Conservation (phyloP, 2,797 vertebrate genomes). For the Phataginus tetradactyla region DNA sequence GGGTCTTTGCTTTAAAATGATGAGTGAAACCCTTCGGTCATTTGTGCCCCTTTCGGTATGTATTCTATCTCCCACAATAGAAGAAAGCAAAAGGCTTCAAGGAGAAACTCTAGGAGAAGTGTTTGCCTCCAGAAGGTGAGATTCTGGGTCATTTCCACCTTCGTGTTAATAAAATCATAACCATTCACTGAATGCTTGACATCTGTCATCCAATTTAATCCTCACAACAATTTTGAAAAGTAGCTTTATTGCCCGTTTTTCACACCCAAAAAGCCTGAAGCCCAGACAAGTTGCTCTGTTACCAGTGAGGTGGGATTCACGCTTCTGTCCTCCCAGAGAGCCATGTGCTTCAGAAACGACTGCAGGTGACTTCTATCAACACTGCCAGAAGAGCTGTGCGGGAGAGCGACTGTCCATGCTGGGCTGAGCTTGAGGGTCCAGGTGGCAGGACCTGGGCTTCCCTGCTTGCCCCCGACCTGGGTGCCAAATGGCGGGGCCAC, state of each 20-base stretch:
- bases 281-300: background rate
- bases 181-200: background rate
- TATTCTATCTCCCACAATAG: fast-evolving
- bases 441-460: background rate
- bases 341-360: too few relatives aligned
- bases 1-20: background rate
- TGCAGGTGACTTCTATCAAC: background rate
- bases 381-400: fast-evolving
- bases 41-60: fast-evolving
- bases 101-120: background rate
- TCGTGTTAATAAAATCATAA: background rate
- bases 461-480: background rate
- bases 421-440: background rate
- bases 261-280: background rate
- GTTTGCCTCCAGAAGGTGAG: background rate
- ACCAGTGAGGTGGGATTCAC: background rate
- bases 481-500: slow-evolving; percentile 57
- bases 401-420: fast-evolving
- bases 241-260: background rate
- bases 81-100: background rate
- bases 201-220: background rate
- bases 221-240: background rate
- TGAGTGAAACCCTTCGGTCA: fast-evolving
- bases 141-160: background rate
- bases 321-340: background rate